A percentile compares a stretch with the other conserved stretches of the same genome.
Conservation (phyloP, 2,113 vertebrate genomes). For the Corydoras maculifer region DNA sequence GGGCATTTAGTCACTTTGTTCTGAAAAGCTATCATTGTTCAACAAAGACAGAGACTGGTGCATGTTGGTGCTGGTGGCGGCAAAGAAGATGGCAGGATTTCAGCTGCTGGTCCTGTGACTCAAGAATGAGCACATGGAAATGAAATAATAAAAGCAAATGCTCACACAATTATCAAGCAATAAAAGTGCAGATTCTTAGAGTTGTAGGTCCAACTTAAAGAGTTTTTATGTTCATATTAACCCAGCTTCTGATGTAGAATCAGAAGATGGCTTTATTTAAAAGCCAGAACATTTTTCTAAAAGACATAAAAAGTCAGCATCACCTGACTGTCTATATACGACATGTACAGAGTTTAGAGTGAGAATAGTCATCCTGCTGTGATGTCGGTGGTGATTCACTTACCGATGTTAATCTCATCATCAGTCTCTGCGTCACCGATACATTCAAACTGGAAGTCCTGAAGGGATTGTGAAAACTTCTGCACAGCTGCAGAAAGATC, state of each 20-base stretch:
- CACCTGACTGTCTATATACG: background rate
- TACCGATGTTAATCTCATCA: conserved; percentile 95
- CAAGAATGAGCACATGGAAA: conserved; percentile 18
- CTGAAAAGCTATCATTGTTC: conserved; percentile 35
- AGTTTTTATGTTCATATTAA: background rate
- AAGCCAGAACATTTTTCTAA: background rate
- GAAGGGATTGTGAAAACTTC: conserved; percentile 91
- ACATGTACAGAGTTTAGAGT: background rate
- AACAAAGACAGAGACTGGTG: conserved; percentile 10
- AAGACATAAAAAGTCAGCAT: background rate
- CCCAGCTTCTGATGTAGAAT: background rate
- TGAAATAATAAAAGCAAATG: conserved; percentile 3
- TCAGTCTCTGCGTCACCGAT: conserved; percentile 96
- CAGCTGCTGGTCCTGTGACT: conserved; percentile 19
- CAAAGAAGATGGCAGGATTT: conserved; percentile 9
- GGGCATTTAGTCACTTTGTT: conserved; percentile 11
- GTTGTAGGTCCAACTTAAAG: too few relatives aligned
- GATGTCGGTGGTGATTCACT: conserved; percentile 47
- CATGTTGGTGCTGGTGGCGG: conserved; percentile 14
- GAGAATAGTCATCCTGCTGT: background rate
- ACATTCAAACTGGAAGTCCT: conserved; percentile 96
- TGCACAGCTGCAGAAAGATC: conserved; percentile 91
- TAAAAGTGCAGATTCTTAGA: too few relatives aligned
- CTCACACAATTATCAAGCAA: too few relatives aligned
- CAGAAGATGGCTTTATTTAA: background rate